phyloP scores from a whole-genome alignment of 2,797 vertebrate species.

The Eleutherodactylus coqui region DNA sequence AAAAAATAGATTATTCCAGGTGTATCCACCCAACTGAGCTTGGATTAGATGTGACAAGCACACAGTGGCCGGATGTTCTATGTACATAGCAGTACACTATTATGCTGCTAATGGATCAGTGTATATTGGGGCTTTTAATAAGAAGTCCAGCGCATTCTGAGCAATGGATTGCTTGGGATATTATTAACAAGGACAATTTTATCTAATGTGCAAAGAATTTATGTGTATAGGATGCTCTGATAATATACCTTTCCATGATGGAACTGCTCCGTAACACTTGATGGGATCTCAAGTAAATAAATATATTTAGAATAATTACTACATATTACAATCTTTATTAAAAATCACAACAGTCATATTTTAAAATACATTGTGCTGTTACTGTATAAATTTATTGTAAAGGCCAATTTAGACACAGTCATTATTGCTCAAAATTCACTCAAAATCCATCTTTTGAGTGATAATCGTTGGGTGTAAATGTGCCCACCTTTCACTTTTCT shows the following conservation, averaged over 20 bases:
- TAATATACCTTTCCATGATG: neutral
- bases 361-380: too few species aligned
- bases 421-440: too few species aligned
- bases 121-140: neutral
- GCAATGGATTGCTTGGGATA: neutral
- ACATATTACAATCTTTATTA: too few species aligned
- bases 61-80: neutral
- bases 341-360: too few species aligned
- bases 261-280: neutral
- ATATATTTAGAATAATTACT: too few species aligned
- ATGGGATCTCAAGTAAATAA: too few species aligned
- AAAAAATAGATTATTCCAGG: conserved; percentile 19
- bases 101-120: neutral
- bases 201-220: neutral
- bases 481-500: too few species aligned
- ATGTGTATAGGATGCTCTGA: neutral
- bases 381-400: too few species aligned
- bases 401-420: too few species aligned
- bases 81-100: neutral
- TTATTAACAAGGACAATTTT: neutral
- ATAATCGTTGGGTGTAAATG: too few species aligned
- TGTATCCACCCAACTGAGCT: conserved; percentile 10
- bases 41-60: conserved; percentile 15
- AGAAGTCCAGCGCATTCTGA: neutral
- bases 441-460: too few species aligned